Base-by-base conservation (phyloP, 2,888 invertebrate species). In the Lepidonotus clava region DNA sequence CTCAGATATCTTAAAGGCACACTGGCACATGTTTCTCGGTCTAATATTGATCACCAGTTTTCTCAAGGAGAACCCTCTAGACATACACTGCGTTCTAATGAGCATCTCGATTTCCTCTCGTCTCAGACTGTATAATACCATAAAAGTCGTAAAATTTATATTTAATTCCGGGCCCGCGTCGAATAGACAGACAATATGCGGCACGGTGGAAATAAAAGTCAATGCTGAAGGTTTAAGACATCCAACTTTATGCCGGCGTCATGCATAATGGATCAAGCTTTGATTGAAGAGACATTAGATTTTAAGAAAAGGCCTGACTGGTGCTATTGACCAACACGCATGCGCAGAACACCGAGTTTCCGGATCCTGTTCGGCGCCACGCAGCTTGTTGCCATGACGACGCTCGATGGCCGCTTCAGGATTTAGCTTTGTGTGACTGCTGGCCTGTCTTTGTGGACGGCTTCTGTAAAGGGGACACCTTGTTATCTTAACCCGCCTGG, bases 261-360 rank as follows among this genome's bases (percentile, higher is more conserved):
- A 61, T 61, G 28, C 61, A 61, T 28, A 61, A 61, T 61, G 61
- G 61, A 61, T 28, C 61, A 53, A 32, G 24, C 28, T 61, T 61
- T 61, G 61, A 61, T 61, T 61, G 61, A 61, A 61, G 61, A 61
- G 61, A 24, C 28, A 61, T 61, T 61, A 61, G 24, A 28, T 61
- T 61, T 61, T 61, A 28, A 61, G 28, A n/a, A 28, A 61, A n/a
- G 61, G 61, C 28, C n/a, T 61, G 24, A n/a, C 18, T n/a, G n/a
- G 56, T 8, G 56, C 11, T 56, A 56, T 56, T 56, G 56, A 56
- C 56, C 56, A 56, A 18, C 56, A 56, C n/a, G 56, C n/a, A 56
- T n/a, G n/a, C 4, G n/a, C 14, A 4, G 14, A 56, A 56, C 4
- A n/a, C n/a, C n/a, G n/a, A n/a, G n/a, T n/a, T n/a, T 56, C 4